Percentiles rank a stretch among this genome's conserved stretches.
Evolutionary conservation across 2,888 invertebrate species (phyloP).

Genomic region (Miltochrista miniata): DNA sequence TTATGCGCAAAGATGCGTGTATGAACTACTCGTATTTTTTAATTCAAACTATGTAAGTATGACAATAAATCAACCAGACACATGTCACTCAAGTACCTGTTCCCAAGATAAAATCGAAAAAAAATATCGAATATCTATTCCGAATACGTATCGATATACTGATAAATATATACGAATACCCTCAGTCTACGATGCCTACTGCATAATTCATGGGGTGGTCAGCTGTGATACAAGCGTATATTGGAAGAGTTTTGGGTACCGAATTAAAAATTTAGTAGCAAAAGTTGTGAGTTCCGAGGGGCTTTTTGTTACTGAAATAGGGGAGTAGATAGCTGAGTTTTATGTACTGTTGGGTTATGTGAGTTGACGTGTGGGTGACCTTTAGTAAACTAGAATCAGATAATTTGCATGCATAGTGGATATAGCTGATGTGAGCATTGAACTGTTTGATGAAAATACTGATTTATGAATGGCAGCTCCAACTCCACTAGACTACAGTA

Average conservation of each 20-base stretch:
- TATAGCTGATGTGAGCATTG: not conserved
- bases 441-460: not conserved
- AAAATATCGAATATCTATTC: constrained; percentile 42
- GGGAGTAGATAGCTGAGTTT: constrained; percentile 25
- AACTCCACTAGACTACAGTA: not conserved
- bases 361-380: constrained; percentile 4
- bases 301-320: constrained; percentile 21
- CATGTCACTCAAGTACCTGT: constrained; percentile 25
- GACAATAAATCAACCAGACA: constrained; percentile 32
- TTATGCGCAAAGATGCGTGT: too few relatives aligned
- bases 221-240: constrained; percentile 34
- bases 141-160: constrained; percentile 39
- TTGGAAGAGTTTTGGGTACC: constrained; percentile 39
- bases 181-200: constrained; percentile 28
- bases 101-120: constrained; percentile 32
- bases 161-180: constrained; percentile 43
- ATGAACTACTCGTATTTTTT: not conserved
- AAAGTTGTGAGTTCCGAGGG: constrained; percentile 16
- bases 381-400: constrained; percentile 1
- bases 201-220: constrained; percentile 42
- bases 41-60: constrained; percentile 1
- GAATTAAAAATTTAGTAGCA: constrained; percentile 37
- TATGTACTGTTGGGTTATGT: constrained; percentile 17
- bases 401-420: constrained; percentile 11
- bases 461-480: too few relatives aligned